Percentiles rank a stretch among this genome's conserved stretches.
Evolutionary conservation across 2,888 invertebrate genomes (phyloP).

Genomic region (Endotricha flammealis): DNA sequence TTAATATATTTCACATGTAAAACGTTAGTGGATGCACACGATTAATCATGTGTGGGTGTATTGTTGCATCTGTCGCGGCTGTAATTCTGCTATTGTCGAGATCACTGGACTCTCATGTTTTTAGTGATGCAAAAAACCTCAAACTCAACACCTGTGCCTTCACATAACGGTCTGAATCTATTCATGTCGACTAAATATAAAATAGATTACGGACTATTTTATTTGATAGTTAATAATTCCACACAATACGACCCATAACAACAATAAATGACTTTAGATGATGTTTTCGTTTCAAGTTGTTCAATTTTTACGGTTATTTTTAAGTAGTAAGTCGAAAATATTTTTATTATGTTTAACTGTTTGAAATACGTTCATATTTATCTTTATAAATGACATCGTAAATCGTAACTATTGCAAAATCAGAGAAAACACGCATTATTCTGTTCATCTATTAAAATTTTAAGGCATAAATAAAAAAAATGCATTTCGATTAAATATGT

Average conservation of each 20-base stretch:
- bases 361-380: too few species aligned
- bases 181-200: constrained; percentile 34
- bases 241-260: constrained; percentile 18
- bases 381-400: too few species aligned
- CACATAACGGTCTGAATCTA: constrained; percentile 30
- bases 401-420: too few species aligned
- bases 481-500: too few species aligned
- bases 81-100: constrained; percentile 57
- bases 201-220: constrained; percentile 35
- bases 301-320: too few species aligned
- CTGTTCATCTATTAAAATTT: too few species aligned
- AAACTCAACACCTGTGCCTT: constrained; percentile 61
- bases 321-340: too few species aligned
- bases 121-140: constrained; percentile 44
- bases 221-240: constrained; percentile 22
- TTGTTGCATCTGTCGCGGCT: constrained; percentile 72
- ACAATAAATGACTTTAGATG: constrained; percentile 1
- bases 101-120: constrained; percentile 41
- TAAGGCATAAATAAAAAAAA: too few species aligned
- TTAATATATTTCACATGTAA: constrained; percentile 62
- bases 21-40: constrained; percentile 58
- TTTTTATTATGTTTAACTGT: too few species aligned
- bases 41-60: constrained; percentile 67
- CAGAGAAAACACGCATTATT: too few species aligned
- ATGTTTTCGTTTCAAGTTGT: not conserved